Base-by-base conservation (phyloP, 1,140 invertebrate genomes). In the Cotesia chilonis region DNA sequence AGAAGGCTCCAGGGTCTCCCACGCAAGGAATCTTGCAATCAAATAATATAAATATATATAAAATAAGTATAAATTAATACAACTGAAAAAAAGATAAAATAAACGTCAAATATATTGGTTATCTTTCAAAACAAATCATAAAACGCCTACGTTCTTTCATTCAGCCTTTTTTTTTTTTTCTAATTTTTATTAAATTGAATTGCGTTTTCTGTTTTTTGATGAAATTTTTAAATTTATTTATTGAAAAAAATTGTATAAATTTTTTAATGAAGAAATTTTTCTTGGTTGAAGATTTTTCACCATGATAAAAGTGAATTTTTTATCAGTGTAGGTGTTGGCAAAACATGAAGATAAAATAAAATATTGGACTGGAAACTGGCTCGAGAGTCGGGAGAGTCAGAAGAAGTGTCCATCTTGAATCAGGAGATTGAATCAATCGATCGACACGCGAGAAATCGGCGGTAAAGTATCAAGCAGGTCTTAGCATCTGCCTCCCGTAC, bases 401-500 rank as follows among this genome's bases (percentile, higher is more conserved):
- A 47, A 57, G 60, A 20, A 28, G 60, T 61, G 60, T 10, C 37
- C 63, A 41, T 41, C 37, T 35, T 65, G 35, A 36, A 10, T 9
- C 60, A 59, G 59, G 63, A 63, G 71, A 75, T 72, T 63, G 35
- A 52, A 75, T 72, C 72, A 68, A 75, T 75, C 71, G 71, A 71
- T 69, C 71, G 71, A 70, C 74, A 75, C 74, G 71, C 74, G 74
- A 75, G 74, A 75, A 75, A 75, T 73, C 74, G 68, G 71, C 67
- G 64, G 65, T 59, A 63, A 28, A 60, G 6, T 14, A 38, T 61
- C 71, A 59, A 54, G 59, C 28, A 61, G 74, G 41, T 65, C 73
- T 17, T 17, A 17, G 17, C 17, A 17, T 17, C 17, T 17, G 17
- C 17, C 17, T 17, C 17, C 17, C 17, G 17, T 17, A 17, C 17